Evolutionary conservation across 2,888 invertebrate species (phyloP).

Genomic region (Lordiphosa fenestrarum): DNA sequence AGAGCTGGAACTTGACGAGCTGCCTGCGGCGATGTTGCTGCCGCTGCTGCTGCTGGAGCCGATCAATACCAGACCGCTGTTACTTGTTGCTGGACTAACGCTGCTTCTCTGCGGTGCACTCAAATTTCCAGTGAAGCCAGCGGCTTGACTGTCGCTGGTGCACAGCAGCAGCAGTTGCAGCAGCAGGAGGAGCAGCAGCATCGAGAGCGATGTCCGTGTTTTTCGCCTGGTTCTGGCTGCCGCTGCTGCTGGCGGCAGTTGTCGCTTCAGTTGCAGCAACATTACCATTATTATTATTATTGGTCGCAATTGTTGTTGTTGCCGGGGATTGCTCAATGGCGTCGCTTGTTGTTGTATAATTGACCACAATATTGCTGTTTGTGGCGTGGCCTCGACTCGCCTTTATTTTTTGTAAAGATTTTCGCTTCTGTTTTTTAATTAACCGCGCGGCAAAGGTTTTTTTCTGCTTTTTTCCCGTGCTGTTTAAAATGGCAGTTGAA

Average conservation of each 20-base stretch:
- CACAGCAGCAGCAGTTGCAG: constrained; percentile 60
- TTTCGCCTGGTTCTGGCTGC: constrained; percentile 47
- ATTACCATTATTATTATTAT: constrained; percentile 79
- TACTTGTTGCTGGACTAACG: constrained; percentile 41
- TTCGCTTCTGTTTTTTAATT: constrained; percentile 30
- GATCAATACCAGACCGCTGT: constrained; percentile 62
- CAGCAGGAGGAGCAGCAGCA: constrained; percentile 20
- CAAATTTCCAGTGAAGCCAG: constrained; percentile 48
- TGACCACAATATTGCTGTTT: constrained; percentile 58
- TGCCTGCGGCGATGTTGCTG: constrained; percentile 18
- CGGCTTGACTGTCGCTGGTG: constrained; percentile 60
- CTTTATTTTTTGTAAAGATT: constrained; percentile 17
- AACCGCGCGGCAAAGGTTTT: constrained; percentile 7
- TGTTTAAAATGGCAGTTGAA: constrained; percentile 28
- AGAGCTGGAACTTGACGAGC: constrained; percentile 21
- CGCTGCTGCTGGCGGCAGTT: constrained; percentile 55
- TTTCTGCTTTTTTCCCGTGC: not conserved
- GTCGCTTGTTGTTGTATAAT: constrained; percentile 32
- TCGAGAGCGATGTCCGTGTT: constrained; percentile 13
- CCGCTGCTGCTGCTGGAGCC: constrained; percentile 54
- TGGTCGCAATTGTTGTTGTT: constrained; percentile 64
- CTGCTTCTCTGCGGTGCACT: constrained; percentile 45
- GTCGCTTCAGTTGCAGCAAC: constrained; percentile 78
- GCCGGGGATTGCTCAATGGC: constrained; percentile 13
- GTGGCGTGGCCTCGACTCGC: constrained; percentile 46